These are phyloP conservation scores for Pteruthius melanotis DNA, from an alignment of 2,113 vertebrate species.

Conservation along the genomic window DNA sequence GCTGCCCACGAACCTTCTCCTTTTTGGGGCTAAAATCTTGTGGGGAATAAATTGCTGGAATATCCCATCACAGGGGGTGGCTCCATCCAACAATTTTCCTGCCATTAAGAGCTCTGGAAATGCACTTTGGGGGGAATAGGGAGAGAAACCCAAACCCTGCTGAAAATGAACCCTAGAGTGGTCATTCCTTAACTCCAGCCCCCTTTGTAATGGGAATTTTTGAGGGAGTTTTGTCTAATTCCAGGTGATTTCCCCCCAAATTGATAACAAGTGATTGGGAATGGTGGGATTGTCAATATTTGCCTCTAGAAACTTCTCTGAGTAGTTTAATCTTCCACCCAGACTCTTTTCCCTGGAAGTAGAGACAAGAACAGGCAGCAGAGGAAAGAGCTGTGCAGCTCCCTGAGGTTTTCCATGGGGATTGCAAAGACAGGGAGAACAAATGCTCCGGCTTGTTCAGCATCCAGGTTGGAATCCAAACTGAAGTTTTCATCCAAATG, in stretches of 20 bases:
- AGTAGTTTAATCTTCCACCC: not conserved
- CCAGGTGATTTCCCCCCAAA: not conserved
- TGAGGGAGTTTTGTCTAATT: not conserved
- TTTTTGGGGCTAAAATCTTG: slow-evolving; percentile 6
- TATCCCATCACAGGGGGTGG: slow-evolving; percentile 39
- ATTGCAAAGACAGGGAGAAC: not conserved
- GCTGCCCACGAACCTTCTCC: not conserved
- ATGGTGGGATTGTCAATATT: not conserved
- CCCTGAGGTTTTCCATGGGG: not conserved
- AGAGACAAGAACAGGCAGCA: not conserved
- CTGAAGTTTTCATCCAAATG: not conserved
- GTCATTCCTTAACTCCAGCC: slow-evolving; percentile 34
- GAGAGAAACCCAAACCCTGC: not conserved
- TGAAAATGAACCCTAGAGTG: not conserved
- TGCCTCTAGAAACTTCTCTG: not conserved
- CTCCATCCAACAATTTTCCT: slow-evolving; percentile 63
- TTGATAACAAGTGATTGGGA: not conserved
- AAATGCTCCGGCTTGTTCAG: not conserved
- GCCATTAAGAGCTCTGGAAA: slow-evolving; percentile 40
- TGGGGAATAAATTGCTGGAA: slow-evolving; percentile 34
- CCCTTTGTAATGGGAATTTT: not conserved
- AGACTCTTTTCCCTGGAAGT: not conserved
- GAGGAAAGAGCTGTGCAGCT: not conserved
- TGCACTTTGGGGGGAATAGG: slow-evolving; percentile 32
- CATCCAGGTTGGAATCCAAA: not conserved